Evolutionary conservation across 2,113 vertebrate species (phyloP).

Genomic region (Hemiscyllium ocellatum): DNA sequence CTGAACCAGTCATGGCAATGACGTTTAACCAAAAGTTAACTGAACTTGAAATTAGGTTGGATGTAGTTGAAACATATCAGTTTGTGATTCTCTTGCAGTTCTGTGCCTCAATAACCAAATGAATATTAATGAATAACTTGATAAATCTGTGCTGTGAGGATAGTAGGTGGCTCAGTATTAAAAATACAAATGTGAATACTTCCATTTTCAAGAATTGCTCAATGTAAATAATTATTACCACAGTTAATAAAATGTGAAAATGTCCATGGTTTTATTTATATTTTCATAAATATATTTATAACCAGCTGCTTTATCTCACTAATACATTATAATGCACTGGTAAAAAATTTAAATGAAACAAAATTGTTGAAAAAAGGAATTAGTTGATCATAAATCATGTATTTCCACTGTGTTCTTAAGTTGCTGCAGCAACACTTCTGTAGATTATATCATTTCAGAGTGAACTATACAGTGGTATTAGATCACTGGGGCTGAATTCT

Average conservation of each 20-base stretch:
- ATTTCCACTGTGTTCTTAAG: background rate
- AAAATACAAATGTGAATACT: background rate
- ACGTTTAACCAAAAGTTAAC: constrained; percentile 38
- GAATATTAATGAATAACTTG: background rate
- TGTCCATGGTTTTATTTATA: background rate
- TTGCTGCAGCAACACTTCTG: background rate
- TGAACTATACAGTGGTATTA: background rate
- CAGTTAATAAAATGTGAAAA: background rate
- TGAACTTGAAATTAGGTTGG: constrained; percentile 22
- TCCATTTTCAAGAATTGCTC: background rate
- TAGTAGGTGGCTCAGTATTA: background rate
- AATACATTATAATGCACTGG: background rate
- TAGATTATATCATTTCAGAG: background rate
- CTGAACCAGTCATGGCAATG: constrained; percentile 41
- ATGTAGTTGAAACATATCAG: constrained; percentile 34
- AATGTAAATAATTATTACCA: background rate
- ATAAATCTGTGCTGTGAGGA: background rate
- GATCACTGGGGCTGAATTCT: background rate
- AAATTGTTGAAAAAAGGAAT: background rate
- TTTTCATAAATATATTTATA: constrained; percentile 27
- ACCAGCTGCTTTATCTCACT: constrained; percentile 6
- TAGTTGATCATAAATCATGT: background rate
- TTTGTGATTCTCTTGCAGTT: background rate
- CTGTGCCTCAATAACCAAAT: background rate
- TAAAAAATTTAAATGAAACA: constrained; percentile 14